phyloP scores from a whole-genome alignment of 1,140 invertebrate species.

The Episyrphus balteatus region DNA sequence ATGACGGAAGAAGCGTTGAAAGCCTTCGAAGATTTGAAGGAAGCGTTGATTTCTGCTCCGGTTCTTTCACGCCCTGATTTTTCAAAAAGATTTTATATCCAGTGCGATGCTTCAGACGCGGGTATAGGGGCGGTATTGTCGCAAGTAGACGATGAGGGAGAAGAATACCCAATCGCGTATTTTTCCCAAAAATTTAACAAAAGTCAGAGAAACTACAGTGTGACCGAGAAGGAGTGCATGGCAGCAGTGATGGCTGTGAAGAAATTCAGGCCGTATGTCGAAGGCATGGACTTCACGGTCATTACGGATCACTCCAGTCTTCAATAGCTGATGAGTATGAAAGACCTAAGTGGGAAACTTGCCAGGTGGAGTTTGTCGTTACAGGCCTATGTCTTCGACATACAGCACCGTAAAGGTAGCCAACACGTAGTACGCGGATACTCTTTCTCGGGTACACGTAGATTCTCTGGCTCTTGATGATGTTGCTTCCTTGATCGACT shows the following conservation, averaged over 20 bases:
- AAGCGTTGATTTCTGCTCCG: too few relatives aligned
- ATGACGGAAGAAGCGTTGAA: not conserved
- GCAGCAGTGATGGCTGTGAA: slow-evolving; percentile 37
- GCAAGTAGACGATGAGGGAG: slow-evolving; percentile 16
- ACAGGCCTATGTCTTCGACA: slow-evolving; percentile 33
- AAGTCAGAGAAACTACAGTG: slow-evolving; percentile 26
- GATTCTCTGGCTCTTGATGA: too few relatives aligned
- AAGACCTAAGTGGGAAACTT: slow-evolving; percentile 33
- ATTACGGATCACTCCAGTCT: slow-evolving; percentile 41
- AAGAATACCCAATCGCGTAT: slow-evolving; percentile 22
- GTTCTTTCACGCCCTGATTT: too few relatives aligned
- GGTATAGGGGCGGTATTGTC: too few relatives aligned
- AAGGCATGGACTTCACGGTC: slow-evolving; percentile 35
- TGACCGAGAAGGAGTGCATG: slow-evolving; percentile 39
- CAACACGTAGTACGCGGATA: slow-evolving; percentile 27
- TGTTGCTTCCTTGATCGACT: too few relatives aligned
- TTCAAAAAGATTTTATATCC: too few relatives aligned
- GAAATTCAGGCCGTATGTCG: slow-evolving; percentile 36
- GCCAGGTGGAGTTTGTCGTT: slow-evolving; percentile 36
- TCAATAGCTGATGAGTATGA: slow-evolving; percentile 35
- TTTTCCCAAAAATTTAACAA: slow-evolving; percentile 4
- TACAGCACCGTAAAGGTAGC: slow-evolving; percentile 34
- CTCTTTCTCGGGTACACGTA: slow-evolving; percentile 15
- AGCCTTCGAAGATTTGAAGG: too few relatives aligned
- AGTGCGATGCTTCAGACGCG: too few relatives aligned